Base-by-base conservation (phyloP, 2,113 vertebrate species). In the Oceanites oceanicus region DNA sequence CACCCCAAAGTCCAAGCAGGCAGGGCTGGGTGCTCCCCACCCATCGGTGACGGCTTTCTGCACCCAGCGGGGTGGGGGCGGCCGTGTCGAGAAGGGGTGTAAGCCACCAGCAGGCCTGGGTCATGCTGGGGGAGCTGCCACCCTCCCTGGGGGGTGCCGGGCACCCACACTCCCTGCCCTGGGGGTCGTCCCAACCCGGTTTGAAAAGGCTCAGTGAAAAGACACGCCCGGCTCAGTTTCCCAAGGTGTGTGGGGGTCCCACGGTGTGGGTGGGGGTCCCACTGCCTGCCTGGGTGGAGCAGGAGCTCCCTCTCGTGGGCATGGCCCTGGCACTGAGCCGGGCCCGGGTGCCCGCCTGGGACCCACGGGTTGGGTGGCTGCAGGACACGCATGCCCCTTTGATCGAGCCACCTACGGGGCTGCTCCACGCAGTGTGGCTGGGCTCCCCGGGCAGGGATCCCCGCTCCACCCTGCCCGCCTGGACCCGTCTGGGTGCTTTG, bases 361-460 rank as follows among this genome's bases (percentile, higher is more conserved):
- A 63, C 52, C 23, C 56, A 34, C 0, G 1, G 70, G 20, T 59
- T 30, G 32, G 25, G 25, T 38, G 26, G 68, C 63, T 61, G 49
- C 42, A 53, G 78, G 52, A 77, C 9, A 61, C 2, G 1, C 0
- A 6, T 23, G 50, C 66, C 34, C n/a, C 15, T 63, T 36, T 1
- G 4, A n/a, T 6, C 0, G 0, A 79, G 75, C 36, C 16, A 3
- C 42, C 30, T 45, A 10, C 0, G 1, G 45, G 40, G 16, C 44
- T 10, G n/a, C 32, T 40, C 58, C 25, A 20, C 3, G 0, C 14
- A 13, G n/a, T 1, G 1, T 6, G 13, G 23, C 23, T 0, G 0
- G 10, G 38, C 5, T 32, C 53, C 42, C 21, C 3, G 6, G 13
- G 59, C 29, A 36, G 13, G 14, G 30, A 34, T 7, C 49, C 32